Conservation (phyloP, 2,888 invertebrate species). For the Trissolcus japonicus region DNA sequence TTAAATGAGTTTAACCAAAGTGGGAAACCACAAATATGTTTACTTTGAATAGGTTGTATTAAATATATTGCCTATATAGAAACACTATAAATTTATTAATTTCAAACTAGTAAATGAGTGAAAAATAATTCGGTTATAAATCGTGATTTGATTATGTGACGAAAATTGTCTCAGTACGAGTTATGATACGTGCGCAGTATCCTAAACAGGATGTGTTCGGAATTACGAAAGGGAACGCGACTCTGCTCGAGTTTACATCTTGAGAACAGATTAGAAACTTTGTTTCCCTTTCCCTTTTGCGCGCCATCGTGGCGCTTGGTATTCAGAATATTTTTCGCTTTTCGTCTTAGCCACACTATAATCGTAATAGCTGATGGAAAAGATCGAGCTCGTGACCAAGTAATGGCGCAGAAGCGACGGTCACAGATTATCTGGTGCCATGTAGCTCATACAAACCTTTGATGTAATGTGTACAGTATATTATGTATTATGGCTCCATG, state of each 20-base stretch:
- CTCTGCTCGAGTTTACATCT: constrained; percentile 50
- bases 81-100: too few species aligned
- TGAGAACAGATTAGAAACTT: constrained; percentile 55
- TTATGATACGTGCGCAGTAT: constrained; percentile 29
- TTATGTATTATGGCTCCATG: constrained; percentile 33
- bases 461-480: constrained; percentile 29
- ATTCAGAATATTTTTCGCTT: constrained; percentile 54
- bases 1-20: too few species aligned
- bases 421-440: constrained; percentile 58
- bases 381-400: constrained; percentile 66
- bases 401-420: constrained; percentile 62
- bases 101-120: too few species aligned
- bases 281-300: constrained; percentile 55
- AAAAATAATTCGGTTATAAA: neutral
- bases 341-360: constrained; percentile 59
- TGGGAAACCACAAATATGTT: too few species aligned
- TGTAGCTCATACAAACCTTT: constrained; percentile 52
- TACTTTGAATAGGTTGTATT: too few species aligned
- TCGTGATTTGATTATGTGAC: neutral
- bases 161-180: neutral
- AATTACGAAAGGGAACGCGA: constrained; percentile 48
- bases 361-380: constrained; percentile 64
- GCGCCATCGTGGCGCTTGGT: constrained; percentile 24
- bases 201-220: constrained; percentile 45
- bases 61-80: too few species aligned